Conservation (phyloP, 2,113 vertebrate genomes). For the Oryzias javanicus region DNA sequence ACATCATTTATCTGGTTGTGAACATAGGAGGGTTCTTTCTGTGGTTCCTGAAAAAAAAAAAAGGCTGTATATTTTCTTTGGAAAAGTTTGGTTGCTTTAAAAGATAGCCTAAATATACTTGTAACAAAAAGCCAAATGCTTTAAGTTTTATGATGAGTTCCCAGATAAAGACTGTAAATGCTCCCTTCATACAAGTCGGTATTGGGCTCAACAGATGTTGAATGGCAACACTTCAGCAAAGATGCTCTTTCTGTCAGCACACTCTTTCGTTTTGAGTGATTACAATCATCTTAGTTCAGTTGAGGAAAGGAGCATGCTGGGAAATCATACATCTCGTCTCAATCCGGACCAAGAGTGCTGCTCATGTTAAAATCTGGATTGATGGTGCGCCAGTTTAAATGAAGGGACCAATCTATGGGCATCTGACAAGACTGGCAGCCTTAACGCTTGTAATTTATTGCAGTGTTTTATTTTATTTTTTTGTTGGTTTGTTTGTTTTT, state of each 20-base stretch:
- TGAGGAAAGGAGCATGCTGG: conserved; percentile 34
- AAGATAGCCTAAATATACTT: conserved; percentile 56
- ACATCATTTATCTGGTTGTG: conserved; percentile 31
- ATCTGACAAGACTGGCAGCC: conserved; percentile 75
- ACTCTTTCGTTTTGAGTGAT: conserved; percentile 28
- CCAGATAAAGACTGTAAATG: conserved; percentile 12
- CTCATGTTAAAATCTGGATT: conserved; percentile 50
- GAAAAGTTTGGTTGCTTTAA: conserved; percentile 49
- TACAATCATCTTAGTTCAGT: conserved; percentile 27
- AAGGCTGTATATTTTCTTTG: conserved; percentile 38
- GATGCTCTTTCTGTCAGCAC: conserved; percentile 9
- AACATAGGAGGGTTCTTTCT: conserved; percentile 38
- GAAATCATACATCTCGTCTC: conserved; percentile 27
- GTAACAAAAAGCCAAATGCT: conserved; percentile 45
- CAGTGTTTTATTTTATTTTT: conserved; percentile 61
- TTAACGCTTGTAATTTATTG: conserved; percentile 79
- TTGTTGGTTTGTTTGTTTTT: conserved; percentile 53
- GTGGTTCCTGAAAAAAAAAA: conserved; percentile 29
- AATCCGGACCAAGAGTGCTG: conserved; percentile 40
- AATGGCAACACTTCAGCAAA: conserved; percentile 7
- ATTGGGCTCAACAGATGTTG: conserved; percentile 23
- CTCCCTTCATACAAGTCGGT: conserved; percentile 26
- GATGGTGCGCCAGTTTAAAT: conserved; percentile 71
- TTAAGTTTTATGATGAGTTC: conserved; percentile 26
- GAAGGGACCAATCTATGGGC: conserved; percentile 54